Percentiles rank a stretch among this genome's conserved stretches.
These are phyloP conservation scores for Nesoenas mayeri DNA, from an alignment of 2,113 vertebrate species.

Conservation along the genomic window DNA sequence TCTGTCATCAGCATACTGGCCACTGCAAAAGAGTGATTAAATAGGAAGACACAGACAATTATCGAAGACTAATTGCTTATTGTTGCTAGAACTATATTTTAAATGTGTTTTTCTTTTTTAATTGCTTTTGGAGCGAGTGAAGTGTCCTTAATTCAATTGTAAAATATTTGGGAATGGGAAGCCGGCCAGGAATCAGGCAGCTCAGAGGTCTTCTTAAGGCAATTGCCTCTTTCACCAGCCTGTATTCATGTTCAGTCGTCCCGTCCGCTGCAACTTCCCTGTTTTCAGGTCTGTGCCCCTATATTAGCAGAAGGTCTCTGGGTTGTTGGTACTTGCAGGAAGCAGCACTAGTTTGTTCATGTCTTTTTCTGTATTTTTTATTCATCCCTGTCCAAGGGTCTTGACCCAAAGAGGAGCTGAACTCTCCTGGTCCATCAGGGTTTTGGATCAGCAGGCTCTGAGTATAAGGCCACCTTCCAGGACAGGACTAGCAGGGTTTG, in stretches of 20 bases:
- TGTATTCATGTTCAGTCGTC: not conserved
- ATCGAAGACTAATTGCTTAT: conserved; percentile 55
- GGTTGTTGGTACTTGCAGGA: not conserved
- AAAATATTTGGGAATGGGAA: conserved; percentile 45
- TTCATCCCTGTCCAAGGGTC: not conserved
- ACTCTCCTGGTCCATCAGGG: not conserved
- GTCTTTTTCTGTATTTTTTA: not conserved
- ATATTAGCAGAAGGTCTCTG: not conserved
- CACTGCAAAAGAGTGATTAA: conserved; percentile 50
- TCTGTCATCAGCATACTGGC: conserved; percentile 47
- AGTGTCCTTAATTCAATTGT: conserved; percentile 66
- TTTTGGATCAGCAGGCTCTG: not conserved
- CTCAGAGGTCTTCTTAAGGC: conserved; percentile 39
- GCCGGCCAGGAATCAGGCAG: conserved; percentile 20
- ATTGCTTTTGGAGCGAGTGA: conserved; percentile 29
- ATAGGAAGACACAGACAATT: conserved; percentile 46
- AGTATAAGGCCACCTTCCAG: not conserved
- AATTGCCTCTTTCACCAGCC: conserved; percentile 5
- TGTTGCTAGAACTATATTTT: conserved; percentile 52
- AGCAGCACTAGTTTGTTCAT: not conserved
- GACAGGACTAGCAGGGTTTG: not conserved
- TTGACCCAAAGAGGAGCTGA: not conserved
- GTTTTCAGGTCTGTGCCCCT: not conserved
- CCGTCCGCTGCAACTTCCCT: not conserved
- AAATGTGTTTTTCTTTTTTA: conserved; percentile 50